Base-by-base conservation (phyloP, 2,797 vertebrate species). In the Corythornis leucogaster region DNA sequence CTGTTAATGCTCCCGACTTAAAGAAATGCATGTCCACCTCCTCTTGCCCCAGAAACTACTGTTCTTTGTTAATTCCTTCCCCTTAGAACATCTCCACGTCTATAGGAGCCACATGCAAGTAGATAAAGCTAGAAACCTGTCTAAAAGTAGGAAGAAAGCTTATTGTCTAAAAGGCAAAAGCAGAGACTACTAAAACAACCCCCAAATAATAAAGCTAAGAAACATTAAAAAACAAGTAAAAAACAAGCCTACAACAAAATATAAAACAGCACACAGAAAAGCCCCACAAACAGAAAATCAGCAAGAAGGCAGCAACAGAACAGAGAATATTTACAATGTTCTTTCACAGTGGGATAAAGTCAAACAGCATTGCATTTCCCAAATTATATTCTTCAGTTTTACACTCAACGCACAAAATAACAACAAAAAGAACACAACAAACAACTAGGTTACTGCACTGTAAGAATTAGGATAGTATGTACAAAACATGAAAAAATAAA, bases 151-250 rank as follows among this genome's bases (percentile, higher is more conserved):
- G 24, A 64, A 57, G 4, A 79, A 57, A 85, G 22, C 16, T 63
- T 55, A 16, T 0, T 1, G 1, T 24, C n/a, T n/a, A 15, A 35
- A 57, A 71, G 18, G 45, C 4, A 85, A 73, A 73, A 68, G 15
- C 22, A 48, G 45, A 82, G 38, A 21, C 35, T 26, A 4, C 24
- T 50, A 66, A 62, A 58, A 77, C 43, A 53, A 51, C 30, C 8
- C 4, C 2, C 21, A 71, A 51, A 13, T 0, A 2, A 67, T 42
- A 45, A 42, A 7, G 0, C 1, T 6, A 46, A 9, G 3, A 67
- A 71, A 57, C 17, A 15, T 3, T n/a, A 62, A 50, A 57, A 74
- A 33, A n/a, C 0, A 51, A 16, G 54, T 20, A 31, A 55, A 55
- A 8, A 20, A 45, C 24, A 24, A 2, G 12, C 30, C 50, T 26